A percentile compares a stretch with the other conserved stretches of the same genome.
Conservation (phyloP, 2,888 invertebrate species). For the Lasioglossum zephyrum region DNA sequence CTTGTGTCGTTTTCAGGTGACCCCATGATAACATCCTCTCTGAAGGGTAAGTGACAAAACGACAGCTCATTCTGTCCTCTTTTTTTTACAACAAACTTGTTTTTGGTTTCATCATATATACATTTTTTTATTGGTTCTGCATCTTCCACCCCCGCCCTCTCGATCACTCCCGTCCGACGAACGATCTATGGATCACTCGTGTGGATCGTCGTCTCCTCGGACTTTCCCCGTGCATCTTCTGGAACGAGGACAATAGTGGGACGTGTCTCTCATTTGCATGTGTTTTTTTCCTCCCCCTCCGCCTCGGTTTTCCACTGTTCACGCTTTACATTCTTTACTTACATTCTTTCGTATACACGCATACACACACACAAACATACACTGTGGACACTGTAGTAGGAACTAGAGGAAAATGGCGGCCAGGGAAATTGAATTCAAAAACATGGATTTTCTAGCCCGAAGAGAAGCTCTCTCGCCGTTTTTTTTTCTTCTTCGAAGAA, state of each 20-base stretch:
- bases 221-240: slow-evolving; percentile 18
- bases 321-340: slow-evolving; percentile 53
- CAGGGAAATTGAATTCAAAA: not conserved
- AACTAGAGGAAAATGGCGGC: slow-evolving; percentile 7
- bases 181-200: slow-evolving; percentile 37
- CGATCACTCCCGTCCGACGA: slow-evolving; percentile 4
- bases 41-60: slow-evolving; percentile 83
- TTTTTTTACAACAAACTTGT: not conserved
- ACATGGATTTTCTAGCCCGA: not conserved
- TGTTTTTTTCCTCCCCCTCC: slow-evolving; percentile 6
- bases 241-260: slow-evolving; percentile 44
- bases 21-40: slow-evolving; percentile 84
- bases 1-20: slow-evolving; percentile 84
- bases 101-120: slow-evolving; percentile 12
- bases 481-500: not conserved
- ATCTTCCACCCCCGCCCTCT: slow-evolving; percentile 18
- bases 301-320: slow-evolving; percentile 30
- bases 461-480: not conserved
- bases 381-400: slow-evolving; percentile 3
- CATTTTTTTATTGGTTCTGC: slow-evolving; percentile 39
- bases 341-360: slow-evolving; percentile 34
- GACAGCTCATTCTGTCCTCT: slow-evolving; percentile 66
- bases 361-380: not conserved
- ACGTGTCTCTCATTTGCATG: slow-evolving; percentile 53
- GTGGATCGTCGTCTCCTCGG: slow-evolving; percentile 36